Percentiles rank a stretch among this genome's conserved stretches.
phyloP scores from a whole-genome alignment of 1,140 invertebrate genomes.

The Aplysia californica region DNA sequence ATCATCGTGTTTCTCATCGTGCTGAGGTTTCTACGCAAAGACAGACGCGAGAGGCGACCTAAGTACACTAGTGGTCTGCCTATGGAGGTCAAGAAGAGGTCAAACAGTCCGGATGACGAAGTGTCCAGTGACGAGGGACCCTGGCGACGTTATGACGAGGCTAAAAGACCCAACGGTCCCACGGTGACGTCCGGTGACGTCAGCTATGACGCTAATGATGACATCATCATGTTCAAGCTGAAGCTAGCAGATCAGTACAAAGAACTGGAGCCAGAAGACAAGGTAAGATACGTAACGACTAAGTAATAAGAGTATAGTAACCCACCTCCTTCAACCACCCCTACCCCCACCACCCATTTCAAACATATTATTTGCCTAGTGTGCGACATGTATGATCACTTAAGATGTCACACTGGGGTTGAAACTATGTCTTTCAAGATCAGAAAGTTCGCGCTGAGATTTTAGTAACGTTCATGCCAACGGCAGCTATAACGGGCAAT shows the following conservation, averaged over 20 bases:
- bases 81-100: conserved; percentile 21
- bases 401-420: too few relatives aligned
- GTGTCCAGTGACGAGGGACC: conserved; percentile 15
- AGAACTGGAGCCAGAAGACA: conserved; percentile 31
- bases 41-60: conserved; percentile 10
- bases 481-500: too few relatives aligned
- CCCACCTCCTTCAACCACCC: too few relatives aligned
- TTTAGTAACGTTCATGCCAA: too few relatives aligned
- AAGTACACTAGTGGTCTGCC: conserved; percentile 19
- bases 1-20: conserved; percentile 29
- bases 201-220: conserved; percentile 23
- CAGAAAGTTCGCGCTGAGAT: too few relatives aligned
- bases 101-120: background rate
- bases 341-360: too few relatives aligned
- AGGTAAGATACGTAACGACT: conserved; percentile 8
- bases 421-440: too few relatives aligned
- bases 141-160: conserved; percentile 30
- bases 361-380: too few relatives aligned
- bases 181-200: conserved; percentile 10
- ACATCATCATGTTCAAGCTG: conserved; percentile 36
- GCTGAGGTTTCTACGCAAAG: conserved; percentile 25
- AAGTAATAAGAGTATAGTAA: too few relatives aligned
- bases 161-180: conserved; percentile 18
- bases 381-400: too few relatives aligned
- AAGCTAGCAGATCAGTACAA: conserved; percentile 36